These are phyloP conservation scores for Heliopora coerulea DNA, from an alignment of 92 coral and sea anemone species.

Conservation along the genomic window DNA sequence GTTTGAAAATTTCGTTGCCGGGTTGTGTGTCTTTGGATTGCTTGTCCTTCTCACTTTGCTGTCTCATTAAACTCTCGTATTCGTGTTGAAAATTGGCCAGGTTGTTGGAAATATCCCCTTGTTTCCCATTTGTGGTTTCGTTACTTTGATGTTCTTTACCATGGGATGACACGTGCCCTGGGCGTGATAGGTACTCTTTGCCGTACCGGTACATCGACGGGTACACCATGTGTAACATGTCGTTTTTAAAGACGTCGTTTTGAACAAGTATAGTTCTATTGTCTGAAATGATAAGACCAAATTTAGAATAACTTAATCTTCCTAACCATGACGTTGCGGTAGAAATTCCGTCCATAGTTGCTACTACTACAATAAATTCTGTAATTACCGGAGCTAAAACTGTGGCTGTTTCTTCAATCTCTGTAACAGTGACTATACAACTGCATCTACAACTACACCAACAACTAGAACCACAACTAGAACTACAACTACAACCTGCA, in stretches of 20 bases:
- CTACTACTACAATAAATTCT: too few relatives aligned
- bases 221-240: constrained; percentile 22
- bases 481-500: too few relatives aligned
- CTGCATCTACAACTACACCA: too few relatives aligned
- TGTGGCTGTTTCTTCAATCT: too few relatives aligned
- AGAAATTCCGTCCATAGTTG: too few relatives aligned
- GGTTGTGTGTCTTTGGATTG: not conserved
- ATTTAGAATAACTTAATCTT: too few relatives aligned
- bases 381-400: too few relatives aligned
- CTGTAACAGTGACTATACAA: too few relatives aligned
- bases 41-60: not conserved
- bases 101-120: constrained; percentile 17
- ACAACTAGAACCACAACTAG: too few relatives aligned
- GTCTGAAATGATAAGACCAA: constrained; percentile 1
- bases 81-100: constrained; percentile 26
- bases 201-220: constrained; percentile 21
- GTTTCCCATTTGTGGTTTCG: not conserved
- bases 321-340: too few relatives aligned
- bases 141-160: not conserved
- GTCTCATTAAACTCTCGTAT: constrained; percentile 36
- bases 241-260: constrained; percentile 2
- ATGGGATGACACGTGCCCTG: not conserved
- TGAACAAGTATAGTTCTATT: not conserved
- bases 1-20: not conserved
- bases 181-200: not conserved